phyloP scores from a whole-genome alignment of 2,113 vertebrate species.

The Brienomyrus brachyistius region DNA sequence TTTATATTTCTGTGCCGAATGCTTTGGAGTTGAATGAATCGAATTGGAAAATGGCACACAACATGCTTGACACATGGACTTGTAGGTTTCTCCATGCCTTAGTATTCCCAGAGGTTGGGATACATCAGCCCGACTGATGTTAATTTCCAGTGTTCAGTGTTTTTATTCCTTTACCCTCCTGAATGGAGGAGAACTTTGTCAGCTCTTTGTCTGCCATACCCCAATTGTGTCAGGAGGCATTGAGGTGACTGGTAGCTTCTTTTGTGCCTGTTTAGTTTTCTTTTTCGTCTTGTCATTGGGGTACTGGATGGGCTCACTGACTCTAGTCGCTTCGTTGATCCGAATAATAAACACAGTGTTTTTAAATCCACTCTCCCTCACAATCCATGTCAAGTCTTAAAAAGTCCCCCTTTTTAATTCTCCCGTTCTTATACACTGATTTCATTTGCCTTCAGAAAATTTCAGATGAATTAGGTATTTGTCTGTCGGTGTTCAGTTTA shows the following conservation, averaged over 20 bases:
- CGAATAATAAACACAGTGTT: background rate
- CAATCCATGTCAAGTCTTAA: background rate
- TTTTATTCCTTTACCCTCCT: background rate
- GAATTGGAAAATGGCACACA: background rate
- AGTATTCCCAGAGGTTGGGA: background rate
- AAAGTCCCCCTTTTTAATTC: background rate
- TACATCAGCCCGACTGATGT: background rate
- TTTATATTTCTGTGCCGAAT: background rate
- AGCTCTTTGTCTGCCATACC: background rate
- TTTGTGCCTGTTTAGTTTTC: background rate
- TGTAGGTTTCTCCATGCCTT: background rate
- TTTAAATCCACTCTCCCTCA: background rate
- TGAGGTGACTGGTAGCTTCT: background rate
- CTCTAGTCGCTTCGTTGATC: background rate
- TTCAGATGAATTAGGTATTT: too few relatives aligned
- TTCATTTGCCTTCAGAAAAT: background rate
- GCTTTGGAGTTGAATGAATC: background rate
- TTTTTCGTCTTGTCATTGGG: background rate
- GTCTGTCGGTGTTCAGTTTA: too few relatives aligned
- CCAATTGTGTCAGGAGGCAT: background rate
- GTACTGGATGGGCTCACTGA: background rate
- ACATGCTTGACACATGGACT: background rate
- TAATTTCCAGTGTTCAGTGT: background rate
- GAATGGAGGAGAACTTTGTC: background rate
- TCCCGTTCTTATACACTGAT: background rate